Evolutionary conservation across 2,888 invertebrate species (phyloP).

Genomic region (Noctua comes): DNA sequence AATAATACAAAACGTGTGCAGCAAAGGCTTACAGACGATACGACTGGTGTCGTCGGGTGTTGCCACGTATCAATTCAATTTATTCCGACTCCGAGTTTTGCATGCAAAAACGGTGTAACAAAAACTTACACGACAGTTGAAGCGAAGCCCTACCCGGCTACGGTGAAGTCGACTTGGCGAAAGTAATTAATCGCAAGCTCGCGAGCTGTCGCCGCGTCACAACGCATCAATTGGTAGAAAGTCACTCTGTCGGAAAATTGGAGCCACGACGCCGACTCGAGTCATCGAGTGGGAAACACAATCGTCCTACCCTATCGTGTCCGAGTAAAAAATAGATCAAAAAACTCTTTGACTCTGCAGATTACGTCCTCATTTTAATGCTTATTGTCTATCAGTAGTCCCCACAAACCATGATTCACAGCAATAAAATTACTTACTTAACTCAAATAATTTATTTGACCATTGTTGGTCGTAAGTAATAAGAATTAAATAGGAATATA

Average conservation of each 20-base stretch:
- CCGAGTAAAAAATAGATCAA: constrained; percentile 68
- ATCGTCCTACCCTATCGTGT: constrained; percentile 66
- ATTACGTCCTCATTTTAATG: constrained; percentile 50
- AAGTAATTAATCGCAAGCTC: constrained; percentile 86
- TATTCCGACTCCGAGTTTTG: constrained; percentile 67
- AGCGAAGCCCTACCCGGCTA: constrained; percentile 81
- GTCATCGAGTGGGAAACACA: constrained; percentile 83
- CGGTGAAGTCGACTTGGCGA: constrained; percentile 80
- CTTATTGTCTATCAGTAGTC: constrained; percentile 64
- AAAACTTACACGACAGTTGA: constrained; percentile 81
- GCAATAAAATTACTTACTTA: constrained; percentile 68
- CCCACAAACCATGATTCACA: constrained; percentile 72
- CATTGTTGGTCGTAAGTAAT: constrained; percentile 85
- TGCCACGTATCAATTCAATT: constrained; percentile 69
- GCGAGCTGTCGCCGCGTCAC: constrained; percentile 85
- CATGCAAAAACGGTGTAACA: constrained; percentile 80
- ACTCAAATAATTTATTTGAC: constrained; percentile 81
- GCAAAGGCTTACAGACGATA: constrained; percentile 45
- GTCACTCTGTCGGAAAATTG: constrained; percentile 87
- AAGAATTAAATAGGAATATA: constrained; percentile 89
- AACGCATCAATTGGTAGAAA: constrained; percentile 82
- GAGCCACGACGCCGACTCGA: constrained; percentile 80
- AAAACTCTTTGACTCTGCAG: constrained; percentile 48
- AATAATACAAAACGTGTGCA: constrained; percentile 43
- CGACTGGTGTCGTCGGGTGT: constrained; percentile 55